Base-by-base conservation (phyloP, 2,113 vertebrate genomes). In the Spermophilus dauricus region DNA sequence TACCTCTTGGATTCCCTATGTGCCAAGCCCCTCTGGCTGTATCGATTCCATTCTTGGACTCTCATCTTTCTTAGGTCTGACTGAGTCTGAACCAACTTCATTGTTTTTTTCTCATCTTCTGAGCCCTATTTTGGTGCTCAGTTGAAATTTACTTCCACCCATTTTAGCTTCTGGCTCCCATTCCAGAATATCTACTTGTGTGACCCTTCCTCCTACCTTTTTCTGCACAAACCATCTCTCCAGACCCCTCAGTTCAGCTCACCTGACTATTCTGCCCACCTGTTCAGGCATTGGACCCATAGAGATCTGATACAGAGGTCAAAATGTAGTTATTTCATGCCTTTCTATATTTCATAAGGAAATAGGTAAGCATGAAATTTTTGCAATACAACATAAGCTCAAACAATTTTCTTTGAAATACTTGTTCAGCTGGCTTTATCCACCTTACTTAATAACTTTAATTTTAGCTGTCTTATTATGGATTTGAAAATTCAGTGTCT, bases 131-230 rank as follows among this genome's bases (percentile, higher is more conserved):
- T 6, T 14, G 8, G 53, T 22, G 17, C 18, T 37, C 18, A 12
- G 32, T 39, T 2, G 0, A 0, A 30, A 5, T 56, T 75, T 17
- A 22, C 48, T 32, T 56, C 32, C 4, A 30, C n/a, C 34, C 16
- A 1, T 7, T 32, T 16, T 37, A 42, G 45, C 51, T 63, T 58
- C 84, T 32, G 73, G 58, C 58, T 39, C 37, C 30, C 26, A 13
- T 22, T 58, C n/a, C 24, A 72, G 28, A 48, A 24, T 48, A 24
- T 51, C 34, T 17, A 42, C 7, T 22, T n/a, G 17, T 16, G 16
- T 14, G 13, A 34, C 10, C 16, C 51, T 34, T 67, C 34, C 30
- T 42, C 91, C 90, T 18, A 37, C 17, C 2, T 3, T 45, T 67
- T 8, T 30, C 85, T 14, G 34, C 63, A 1, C 24, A 26, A 18